phyloP scores from a whole-genome alignment of 2,113 vertebrate genomes.

The Brevimyrus niger region DNA sequence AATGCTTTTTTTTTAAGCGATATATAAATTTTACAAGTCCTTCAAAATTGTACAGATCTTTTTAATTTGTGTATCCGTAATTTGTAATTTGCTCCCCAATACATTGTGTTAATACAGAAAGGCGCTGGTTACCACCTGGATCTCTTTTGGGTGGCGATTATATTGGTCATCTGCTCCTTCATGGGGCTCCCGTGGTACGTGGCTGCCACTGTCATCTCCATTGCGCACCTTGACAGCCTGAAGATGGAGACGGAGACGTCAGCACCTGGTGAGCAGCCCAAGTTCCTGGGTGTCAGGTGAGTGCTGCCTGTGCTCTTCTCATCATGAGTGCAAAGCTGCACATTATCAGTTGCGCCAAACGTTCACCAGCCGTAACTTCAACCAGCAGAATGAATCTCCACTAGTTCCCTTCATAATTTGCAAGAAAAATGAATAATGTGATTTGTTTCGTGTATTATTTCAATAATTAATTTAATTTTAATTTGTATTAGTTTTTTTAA shows the following conservation, averaged over 20 bases:
- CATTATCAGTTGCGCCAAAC: neutral
- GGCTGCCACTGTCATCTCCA: conserved; percentile 95
- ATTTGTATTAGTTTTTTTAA: neutral
- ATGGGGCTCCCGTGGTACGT: conserved; percentile 97
- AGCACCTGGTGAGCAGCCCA: conserved; percentile 90
- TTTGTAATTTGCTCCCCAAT: too few relatives aligned
- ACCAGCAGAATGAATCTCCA: neutral
- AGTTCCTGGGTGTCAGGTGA: conserved; percentile 95
- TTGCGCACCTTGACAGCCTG: conserved; percentile 93
- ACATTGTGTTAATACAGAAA: conserved; percentile 64
- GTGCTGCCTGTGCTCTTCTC: conserved; percentile 5
- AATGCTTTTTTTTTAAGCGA: neutral
- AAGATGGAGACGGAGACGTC: conserved; percentile 98
- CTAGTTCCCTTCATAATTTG: neutral
- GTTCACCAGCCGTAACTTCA: neutral
- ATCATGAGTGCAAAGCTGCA: neutral
- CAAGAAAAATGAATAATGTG: neutral
- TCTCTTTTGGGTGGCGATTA: conserved; percentile 88
- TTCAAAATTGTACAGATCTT: neutral
- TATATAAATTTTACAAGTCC: neutral
- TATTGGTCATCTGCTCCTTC: conserved; percentile 89
- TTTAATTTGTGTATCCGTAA: neutral
- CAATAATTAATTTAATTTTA: neutral
- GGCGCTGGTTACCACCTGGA: conserved; percentile 95
- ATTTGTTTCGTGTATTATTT: neutral